A percentile compares a stretch with the other conserved stretches of the same genome.
These are phyloP conservation scores for Volucella inanis DNA, from an alignment of 2,888 invertebrate species.

Conservation along the genomic window DNA sequence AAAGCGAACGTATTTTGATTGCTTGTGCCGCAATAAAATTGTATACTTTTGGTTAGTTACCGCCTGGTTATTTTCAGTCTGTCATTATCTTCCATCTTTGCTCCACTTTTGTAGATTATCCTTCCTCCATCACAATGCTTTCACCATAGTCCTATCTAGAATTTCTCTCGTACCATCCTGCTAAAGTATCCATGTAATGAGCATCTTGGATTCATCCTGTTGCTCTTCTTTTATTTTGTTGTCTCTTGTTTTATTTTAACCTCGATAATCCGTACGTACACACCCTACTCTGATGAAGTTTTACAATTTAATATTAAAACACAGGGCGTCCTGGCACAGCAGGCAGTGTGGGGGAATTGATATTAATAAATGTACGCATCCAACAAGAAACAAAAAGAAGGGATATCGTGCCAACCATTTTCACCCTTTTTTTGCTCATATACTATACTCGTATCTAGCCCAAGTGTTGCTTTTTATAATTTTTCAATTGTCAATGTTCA, in stretches of 20 bases:
- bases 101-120: neutral
- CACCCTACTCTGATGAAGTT: conserved; percentile 41
- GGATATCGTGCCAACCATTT: neutral
- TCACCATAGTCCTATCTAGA: conserved; percentile 1
- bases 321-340: neutral
- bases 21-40: conserved; percentile 45
- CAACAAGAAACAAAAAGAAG: conserved; percentile 13
- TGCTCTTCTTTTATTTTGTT: conserved; percentile 33
- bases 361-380: conserved; percentile 15
- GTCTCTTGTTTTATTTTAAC: conserved; percentile 21
- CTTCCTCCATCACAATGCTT: neutral
- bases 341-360: neutral
- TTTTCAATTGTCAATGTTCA: conserved; percentile 59
- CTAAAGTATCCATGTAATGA: conserved; percentile 19
- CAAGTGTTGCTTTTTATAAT: conserved; percentile 50
- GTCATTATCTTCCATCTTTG: conserved; percentile 32
- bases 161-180: conserved; percentile 8
- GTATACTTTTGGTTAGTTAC: conserved; percentile 27
- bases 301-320: conserved; percentile 62
- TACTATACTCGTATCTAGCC: neutral
- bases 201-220: conserved; percentile 34
- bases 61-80: conserved; percentile 17
- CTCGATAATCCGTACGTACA: conserved; percentile 1
- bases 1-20: conserved; percentile 62
- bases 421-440: too few relatives aligned